Conservation (phyloP, 2,113 vertebrate species). For the Dipodomys spectabilis region DNA sequence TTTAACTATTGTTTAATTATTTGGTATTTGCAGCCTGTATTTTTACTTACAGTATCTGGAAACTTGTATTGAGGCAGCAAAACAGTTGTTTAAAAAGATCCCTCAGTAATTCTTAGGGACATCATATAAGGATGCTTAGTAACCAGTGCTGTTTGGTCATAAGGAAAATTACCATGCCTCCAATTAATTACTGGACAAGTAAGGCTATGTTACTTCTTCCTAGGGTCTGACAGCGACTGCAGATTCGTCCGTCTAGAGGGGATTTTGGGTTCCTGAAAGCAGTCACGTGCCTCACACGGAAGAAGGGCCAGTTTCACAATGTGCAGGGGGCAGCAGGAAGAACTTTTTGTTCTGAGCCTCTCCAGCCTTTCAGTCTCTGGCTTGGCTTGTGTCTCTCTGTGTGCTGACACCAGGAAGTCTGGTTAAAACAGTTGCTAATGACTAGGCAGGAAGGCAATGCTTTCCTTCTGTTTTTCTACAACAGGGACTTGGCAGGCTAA, state of each 20-base stretch:
- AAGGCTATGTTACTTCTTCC: neutral
- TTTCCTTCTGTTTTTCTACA: slow-evolving; percentile 58
- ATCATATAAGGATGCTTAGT: neutral
- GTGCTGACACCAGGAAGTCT: slow-evolving; percentile 49
- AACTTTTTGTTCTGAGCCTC: slow-evolving; percentile 2
- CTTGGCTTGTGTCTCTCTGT: neutral
- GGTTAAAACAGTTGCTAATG: slow-evolving; percentile 57
- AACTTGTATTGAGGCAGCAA: no score
- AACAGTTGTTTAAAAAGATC: neutral
- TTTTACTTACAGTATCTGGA: slow-evolving; percentile 49
- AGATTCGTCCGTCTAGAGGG: neutral
- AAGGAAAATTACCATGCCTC: slow-evolving; percentile 21
- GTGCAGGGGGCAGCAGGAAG: neutral
- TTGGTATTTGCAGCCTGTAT: neutral
- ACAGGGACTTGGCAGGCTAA: neutral
- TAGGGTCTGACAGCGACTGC: neutral
- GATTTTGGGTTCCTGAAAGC: neutral
- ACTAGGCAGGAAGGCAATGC: slow-evolving; percentile 36
- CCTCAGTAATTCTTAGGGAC: neutral
- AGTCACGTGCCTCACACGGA: neutral
- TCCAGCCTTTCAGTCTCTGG: neutral
- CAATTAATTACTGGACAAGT: neutral
- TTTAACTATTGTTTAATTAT: no score
- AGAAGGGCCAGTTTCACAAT: slow-evolving; percentile 24
- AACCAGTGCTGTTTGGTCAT: neutral